Evolutionary conservation across 2,797 vertebrate genomes (phyloP).

Genomic region (Eulemur coronatus): DNA sequence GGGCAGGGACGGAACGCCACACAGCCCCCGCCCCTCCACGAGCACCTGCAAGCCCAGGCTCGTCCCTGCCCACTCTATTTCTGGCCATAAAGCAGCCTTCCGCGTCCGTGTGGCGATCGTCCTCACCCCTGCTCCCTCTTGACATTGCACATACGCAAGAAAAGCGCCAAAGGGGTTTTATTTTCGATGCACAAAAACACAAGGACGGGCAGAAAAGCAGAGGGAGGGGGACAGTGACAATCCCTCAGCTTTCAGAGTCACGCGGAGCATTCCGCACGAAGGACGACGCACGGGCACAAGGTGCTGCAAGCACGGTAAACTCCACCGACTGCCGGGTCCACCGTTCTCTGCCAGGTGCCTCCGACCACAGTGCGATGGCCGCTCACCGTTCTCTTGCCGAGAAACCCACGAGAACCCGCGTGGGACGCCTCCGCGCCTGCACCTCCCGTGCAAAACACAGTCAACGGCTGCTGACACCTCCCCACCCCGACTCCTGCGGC

Average conservation of each 20-base stretch:
- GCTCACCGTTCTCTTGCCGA: neutral
- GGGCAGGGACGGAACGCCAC: rapidly evolving
- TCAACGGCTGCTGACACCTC: neutral
- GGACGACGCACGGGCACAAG: neutral
- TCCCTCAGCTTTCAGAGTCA: neutral
- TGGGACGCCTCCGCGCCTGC: neutral
- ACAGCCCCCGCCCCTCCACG: neutral
- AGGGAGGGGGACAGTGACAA: neutral
- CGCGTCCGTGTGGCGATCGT: rapidly evolving
- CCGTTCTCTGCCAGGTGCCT: neutral
- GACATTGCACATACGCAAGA: too few relatives aligned
- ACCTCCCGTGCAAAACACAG: neutral
- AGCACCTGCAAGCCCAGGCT: rapidly evolving
- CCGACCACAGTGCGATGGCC: neutral
- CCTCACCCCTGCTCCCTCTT: neutral
- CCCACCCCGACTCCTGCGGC: rapidly evolving
- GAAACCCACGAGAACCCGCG: neutral
- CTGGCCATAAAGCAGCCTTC: neutral
- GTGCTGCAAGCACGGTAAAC: neutral
- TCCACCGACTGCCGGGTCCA: neutral
- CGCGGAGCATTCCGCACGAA: neutral
- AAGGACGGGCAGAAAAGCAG: neutral
- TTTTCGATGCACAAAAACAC: neutral
- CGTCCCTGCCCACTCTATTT: rapidly evolving
- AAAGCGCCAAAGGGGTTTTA: neutral